Base-by-base conservation (phyloP, 2,113 vertebrate species). In the Sceloporus undulatus region DNA sequence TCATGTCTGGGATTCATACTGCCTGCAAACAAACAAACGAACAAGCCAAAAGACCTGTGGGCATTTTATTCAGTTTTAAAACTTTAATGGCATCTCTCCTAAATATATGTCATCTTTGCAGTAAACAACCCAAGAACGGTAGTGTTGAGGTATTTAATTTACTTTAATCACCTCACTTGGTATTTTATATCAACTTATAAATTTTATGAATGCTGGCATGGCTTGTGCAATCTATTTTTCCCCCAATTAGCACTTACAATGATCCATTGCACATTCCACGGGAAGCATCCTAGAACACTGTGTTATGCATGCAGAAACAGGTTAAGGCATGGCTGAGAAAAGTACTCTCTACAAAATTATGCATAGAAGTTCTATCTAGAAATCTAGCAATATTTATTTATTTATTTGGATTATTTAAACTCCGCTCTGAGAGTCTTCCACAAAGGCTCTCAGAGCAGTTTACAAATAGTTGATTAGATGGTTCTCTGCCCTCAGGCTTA, bases 161-260 rank as follows among this genome's bases (percentile, higher is more conserved):
- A 87, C 65, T 73, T 82, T 86, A 86, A 90, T 87, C 85, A 77
- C 52, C 42, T 90, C 75, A 42, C 19, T 68, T 85, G 23, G 62
- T 34, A 66, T 85, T 68, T 66, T 5, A 34, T 7, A 83, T 77
- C 80, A 83, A 89, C 84, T 14, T 89, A 65, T 1, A 80, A 34
- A 25, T 16, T 66, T 85, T 8, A 70, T 83, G 80, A 38, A 77
- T 54, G 42, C 42, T 88, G 87, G 80, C 59, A 88, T 77, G 80
- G 87, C 73, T 83, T 68, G 56, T 56, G 29, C 42, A 88, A 88
- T 88, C 86, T 88, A 88, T 88, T 83, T 76, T 29, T 7, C 80
- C 42, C 73, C 59, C 87, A 88, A 88, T 88, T 83, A 88, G 80
- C 73, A 77, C 73, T 88, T 83, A 88, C 71, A 83, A 88, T 83